A percentile compares a stretch with the other conserved stretches of the same genome.
These are phyloP conservation scores for Rachycentron canadum DNA, from an alignment of 2,797 vertebrate species.

Conservation along the genomic window DNA sequence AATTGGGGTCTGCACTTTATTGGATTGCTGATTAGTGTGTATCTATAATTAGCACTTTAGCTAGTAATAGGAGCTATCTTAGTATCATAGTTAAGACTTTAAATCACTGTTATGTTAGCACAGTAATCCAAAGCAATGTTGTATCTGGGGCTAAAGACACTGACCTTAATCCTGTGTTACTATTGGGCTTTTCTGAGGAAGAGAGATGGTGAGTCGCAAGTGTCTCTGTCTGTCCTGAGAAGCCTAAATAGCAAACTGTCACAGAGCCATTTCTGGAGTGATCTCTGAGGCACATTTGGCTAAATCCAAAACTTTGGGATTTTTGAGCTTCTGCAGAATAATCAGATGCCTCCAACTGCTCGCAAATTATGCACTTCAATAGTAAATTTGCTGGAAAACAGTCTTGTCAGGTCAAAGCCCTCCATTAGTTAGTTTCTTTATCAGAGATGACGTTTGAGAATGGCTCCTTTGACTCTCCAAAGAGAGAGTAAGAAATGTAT, in stretches of 20 bases:
- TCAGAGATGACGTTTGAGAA: conserved; percentile 2
- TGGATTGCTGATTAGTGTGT: conserved; percentile 73
- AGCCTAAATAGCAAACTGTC: conserved; percentile 62
- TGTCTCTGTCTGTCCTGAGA: conserved; percentile 49
- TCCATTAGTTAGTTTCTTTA: conserved; percentile 5
- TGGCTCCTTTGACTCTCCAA: not conserved
- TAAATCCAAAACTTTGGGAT: not conserved
- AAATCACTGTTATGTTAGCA: conserved; percentile 84
- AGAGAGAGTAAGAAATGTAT: not conserved
- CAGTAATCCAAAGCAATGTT: conserved; percentile 82
- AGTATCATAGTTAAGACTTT: conserved; percentile 80
- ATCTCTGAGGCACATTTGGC: conserved; percentile 23
- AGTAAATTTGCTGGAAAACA: conserved; percentile 1
- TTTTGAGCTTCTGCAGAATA: conserved; percentile 5
- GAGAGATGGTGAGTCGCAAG: conserved; percentile 29
- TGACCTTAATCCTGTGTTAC: conserved; percentile 84
- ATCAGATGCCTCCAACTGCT: not conserved
- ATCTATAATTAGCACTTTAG: conserved; percentile 79
- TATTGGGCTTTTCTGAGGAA: conserved; percentile 70
- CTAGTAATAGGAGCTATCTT: conserved; percentile 83
- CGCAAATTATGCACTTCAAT: not conserved
- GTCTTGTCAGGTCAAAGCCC: conserved; percentile 1
- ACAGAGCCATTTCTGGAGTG: conserved; percentile 36
- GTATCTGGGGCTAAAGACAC: conserved; percentile 73
- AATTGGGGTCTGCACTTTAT: conserved; percentile 61